Base-by-base conservation (phyloP, 92 coral and sea anemone species). In the Porites rus region DNA sequence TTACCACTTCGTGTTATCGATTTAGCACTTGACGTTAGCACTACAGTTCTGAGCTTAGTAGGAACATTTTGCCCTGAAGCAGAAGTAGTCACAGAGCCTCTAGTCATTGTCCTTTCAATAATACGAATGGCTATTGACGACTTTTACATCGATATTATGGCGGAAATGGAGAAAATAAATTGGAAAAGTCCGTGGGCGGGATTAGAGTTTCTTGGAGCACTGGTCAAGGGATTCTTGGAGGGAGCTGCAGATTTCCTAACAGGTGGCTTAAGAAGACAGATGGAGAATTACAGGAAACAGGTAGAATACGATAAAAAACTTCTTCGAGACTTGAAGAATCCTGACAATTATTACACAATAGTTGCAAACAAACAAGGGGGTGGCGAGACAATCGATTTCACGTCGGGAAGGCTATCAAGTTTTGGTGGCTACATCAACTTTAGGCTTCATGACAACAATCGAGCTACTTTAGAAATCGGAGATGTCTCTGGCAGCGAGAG, bases 161-260 rank as follows among this genome's bases (percentile, higher is more conserved):
- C 19, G 18, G 88, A 89, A 75, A 86, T 90, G 79, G 84, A 90
- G 19, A 90, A 90, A 61, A 88, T 90, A 3, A 90, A 90, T 25
- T 90, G 91, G 93, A 90, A 90, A 10, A 90, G 90, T 67, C 93
- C 93, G 8, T 90, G 90, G 93, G 90, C 90, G 50, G 88, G 88
- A 1, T 70, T 90, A 19, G 73, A 90, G 31, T 90, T 90, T 59
- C 60, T 86, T 58, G 91, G 81, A 70, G 90, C 93, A 2, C 67
- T 90, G 18, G 80, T 82, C 18, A 90, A 86, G 59, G 93, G 93
- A 5, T 1, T 86, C 19, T 16, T 81, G 3, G 93, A 86, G 14
- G 93, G 93, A 74, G 76, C 66, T 18, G 92, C 75, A 10, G 91
- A 88, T 65, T 88, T 88, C 72, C 82, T 88, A 18, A 72, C 87